Base-by-base conservation (phyloP, 2,797 vertebrate species). In the Petrocephalus schoutedeni region DNA sequence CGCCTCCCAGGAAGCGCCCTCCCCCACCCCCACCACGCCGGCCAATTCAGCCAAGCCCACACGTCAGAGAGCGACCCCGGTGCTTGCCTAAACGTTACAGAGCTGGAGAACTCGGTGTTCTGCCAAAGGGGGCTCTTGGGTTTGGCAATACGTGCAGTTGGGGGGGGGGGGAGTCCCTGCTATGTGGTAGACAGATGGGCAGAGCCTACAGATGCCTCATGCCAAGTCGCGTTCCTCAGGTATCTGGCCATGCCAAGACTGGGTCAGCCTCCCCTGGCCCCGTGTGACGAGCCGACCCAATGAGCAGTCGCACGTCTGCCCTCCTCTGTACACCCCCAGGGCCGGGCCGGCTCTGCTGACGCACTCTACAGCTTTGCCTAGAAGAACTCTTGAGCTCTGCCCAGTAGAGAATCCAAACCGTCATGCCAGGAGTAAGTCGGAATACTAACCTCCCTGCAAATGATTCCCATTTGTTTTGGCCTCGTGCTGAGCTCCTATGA, bases 41-140 rank as follows among this genome's bases (percentile, higher is more conserved):
- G 90, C 57, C 90, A 82, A 90, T 89, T 87, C 85, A 90, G 88
- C 41, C 49, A 74, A 88, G 86, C 90, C 87, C 85, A 54, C 56
- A 89, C 41, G 64, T 89, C 77, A 71, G 49, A 87, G 45, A 12
- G 59, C 64, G 36, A 87, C 59, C 58, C 61, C 86, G 3, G 59
- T 83, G 58, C 56, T 4, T 80, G 87, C 71, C 86, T 67, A 86
- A 89, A 90, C 67, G 58, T 28, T 88, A 57, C 61, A 57, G 51
- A 64, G 64, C 86, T 74, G 71, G 82, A 89, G 86, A 83, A 85
- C 49, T 51, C 14, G 41, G 14, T 85, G 80, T 87, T 84, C 86
- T 89, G 41, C 64, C 56, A 89, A 89, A 49, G 59, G 56, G 23
- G 21, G 61, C 83, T 80, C 28, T 59, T 1, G 19, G 59, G 53